Evolutionary conservation across 1,140 invertebrate species (phyloP), one percentile per base, ranked within the genome.

Genomic region (Scylla paramamosain): DNA sequence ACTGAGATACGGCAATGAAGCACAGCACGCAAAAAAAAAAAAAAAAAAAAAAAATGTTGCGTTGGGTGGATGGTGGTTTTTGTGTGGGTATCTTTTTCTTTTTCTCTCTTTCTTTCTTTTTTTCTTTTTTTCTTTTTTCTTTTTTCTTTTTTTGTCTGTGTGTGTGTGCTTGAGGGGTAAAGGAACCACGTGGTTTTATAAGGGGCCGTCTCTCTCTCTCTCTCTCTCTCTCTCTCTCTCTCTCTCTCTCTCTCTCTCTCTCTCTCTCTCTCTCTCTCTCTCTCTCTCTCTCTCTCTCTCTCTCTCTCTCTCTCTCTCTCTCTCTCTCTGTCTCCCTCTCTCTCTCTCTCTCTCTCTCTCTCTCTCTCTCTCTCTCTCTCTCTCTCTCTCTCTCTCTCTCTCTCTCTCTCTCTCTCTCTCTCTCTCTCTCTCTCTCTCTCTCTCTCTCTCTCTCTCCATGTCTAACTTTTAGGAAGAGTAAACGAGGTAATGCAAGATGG

Each of bases 331-430:
- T 29, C 29, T 87, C 29, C 31, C 14, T 87, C 29, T 87, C 84
- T 28, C 84, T 87, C 29, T 31, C 25, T 14, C 31, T 7, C 29
- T 32, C 31, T 14, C 0, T 87, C 31, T 87, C 14, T 87, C 86
- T 87, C 86, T 29, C 86, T 88, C 86, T 88, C 45, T 31, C 86
- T 12, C 20, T 25, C 31, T 88, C 86, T 88, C 45, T 39, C 86
- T 88, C 31, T 84, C 45, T 88, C 25, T 39, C 86, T 39, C 45
- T 32, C 31, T 84, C 83, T 45, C 45, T 45, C 31, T 88, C 31
- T 88, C 31, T 25, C 86, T 88, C 31, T 88, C 52, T 59, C 52
- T 59, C 52, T 88, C 31, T 88, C 31, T 88, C 31, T 88, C 12
- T 88, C 31, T 88, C 86, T 88, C 20, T 88, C 10, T 39, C 32